Evolutionary conservation across 2,797 vertebrate species (phyloP).

Genomic region (Dicrostonyx torquatus): DNA sequence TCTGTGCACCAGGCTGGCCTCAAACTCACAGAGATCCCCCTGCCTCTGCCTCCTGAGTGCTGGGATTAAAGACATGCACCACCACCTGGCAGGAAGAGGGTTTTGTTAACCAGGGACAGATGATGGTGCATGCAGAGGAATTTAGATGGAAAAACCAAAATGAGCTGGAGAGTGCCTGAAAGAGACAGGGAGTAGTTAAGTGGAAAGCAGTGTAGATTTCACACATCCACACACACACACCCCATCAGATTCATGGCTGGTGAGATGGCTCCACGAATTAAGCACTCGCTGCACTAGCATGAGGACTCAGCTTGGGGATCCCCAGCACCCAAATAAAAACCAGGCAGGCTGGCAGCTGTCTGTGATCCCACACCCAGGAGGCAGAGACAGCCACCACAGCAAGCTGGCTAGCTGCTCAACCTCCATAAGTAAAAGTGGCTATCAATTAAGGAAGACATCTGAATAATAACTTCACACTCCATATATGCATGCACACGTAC

Average conservation of each 20-base stretch:
- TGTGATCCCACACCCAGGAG: background rate
- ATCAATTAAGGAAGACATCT: background rate
- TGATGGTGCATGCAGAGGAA: background rate
- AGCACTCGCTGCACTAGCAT: background rate
- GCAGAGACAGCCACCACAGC: too few species aligned
- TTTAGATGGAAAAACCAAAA: background rate
- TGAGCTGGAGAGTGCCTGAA: background rate
- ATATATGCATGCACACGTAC: background rate
- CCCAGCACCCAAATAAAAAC: background rate
- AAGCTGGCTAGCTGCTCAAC: background rate
- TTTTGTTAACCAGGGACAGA: background rate
- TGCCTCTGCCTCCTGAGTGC: too few species aligned
- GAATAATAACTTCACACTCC: background rate
- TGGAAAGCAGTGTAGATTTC: background rate
- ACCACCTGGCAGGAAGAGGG: background rate
- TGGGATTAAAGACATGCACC: too few species aligned
- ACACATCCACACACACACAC: too few species aligned
- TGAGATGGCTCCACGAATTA: background rate
- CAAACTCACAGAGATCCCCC: too few species aligned
- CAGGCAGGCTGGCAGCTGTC: background rate
- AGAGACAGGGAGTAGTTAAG: too few species aligned
- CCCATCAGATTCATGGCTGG: background rate
- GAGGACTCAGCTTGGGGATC: background rate
- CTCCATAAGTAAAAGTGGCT: too few species aligned
- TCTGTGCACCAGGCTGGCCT: too few species aligned